Percentiles rank a stretch among this genome's conserved stretches.
Evolutionary conservation across 2,113 vertebrate genomes (phyloP).

Genomic region (Bubo blakistoni): DNA sequence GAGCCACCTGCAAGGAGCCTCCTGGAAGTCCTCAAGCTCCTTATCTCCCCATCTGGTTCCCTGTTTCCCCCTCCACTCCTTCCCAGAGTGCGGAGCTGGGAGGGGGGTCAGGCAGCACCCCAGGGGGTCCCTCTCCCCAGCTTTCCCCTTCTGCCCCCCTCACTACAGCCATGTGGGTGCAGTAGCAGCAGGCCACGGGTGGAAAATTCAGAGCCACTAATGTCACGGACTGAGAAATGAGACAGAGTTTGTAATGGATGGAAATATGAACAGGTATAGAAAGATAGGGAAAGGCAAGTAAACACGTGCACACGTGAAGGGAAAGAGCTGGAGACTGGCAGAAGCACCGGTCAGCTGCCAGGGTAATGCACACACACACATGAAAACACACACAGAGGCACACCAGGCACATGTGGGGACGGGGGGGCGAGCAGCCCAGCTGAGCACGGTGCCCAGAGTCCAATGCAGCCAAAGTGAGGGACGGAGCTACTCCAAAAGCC

Average conservation of each 20-base stretch:
- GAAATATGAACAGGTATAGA: not conserved
- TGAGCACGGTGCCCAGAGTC: accelerated
- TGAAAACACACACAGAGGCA: not conserved
- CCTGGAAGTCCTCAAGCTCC: not conserved
- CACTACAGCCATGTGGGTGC: accelerated
- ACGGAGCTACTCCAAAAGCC: accelerated
- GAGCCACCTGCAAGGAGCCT: not conserved
- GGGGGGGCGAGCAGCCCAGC: not conserved
- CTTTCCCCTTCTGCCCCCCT: not conserved
- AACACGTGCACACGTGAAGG: not conserved
- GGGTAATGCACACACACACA: no score
- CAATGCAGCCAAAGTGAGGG: not conserved
- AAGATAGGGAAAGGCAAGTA: not conserved
- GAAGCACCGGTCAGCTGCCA: not conserved
- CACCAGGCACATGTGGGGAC: accelerated
- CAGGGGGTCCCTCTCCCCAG: not conserved
- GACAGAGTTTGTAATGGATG: not conserved
- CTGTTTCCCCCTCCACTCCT: not conserved
- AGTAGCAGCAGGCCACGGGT: accelerated
- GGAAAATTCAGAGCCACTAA: not conserved
- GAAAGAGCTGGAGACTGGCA: not conserved
- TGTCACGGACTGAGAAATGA: not conserved
- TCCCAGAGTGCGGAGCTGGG: not conserved
- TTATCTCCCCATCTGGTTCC: not conserved
- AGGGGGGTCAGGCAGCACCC: not conserved